Percentiles rank a stretch among this genome's conserved stretches.
Conservation (phyloP, 2,888 invertebrate genomes). For the Julus scanicus region DNA sequence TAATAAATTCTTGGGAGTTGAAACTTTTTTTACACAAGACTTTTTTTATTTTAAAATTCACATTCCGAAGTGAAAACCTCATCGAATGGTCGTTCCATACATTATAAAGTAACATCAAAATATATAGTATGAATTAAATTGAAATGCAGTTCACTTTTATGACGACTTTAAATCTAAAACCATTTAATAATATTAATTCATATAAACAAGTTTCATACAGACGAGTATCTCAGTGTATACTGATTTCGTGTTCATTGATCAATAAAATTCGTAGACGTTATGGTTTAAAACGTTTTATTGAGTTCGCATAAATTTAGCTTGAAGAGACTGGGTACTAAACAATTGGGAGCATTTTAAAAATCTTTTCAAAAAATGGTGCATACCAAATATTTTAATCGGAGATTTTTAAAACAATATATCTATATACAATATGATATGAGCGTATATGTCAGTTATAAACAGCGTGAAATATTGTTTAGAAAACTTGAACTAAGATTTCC, state of each 20-base stretch:
- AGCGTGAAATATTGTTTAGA: constrained; percentile 6
- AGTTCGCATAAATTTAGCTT: neutral
- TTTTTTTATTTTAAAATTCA: too few relatives aligned
- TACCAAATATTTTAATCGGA: neutral
- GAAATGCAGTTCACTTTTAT: too few relatives aligned
- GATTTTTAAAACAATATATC: neutral
- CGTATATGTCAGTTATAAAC: neutral
- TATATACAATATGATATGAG: neutral
- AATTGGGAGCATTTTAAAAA: neutral
- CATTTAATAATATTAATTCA: too few relatives aligned
- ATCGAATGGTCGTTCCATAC: too few relatives aligned
- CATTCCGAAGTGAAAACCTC: too few relatives aligned
- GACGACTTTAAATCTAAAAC: too few relatives aligned
- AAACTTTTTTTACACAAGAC: too few relatives aligned
- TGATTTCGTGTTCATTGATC: neutral
- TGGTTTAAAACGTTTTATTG: neutral
- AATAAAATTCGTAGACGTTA: neutral
- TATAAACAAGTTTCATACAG: too few relatives aligned
- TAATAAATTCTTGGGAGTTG: too few relatives aligned
- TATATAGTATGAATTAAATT: too few relatives aligned
- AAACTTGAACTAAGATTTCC: neutral
- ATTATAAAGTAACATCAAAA: too few relatives aligned
- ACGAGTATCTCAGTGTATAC: neutral
- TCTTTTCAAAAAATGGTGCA: neutral
- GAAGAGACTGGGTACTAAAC: neutral